Evolutionary conservation across 1,140 invertebrate genomes (phyloP), one percentile per base, ranked within the genome.

Genomic region (Drosophila ironensis): DNA sequence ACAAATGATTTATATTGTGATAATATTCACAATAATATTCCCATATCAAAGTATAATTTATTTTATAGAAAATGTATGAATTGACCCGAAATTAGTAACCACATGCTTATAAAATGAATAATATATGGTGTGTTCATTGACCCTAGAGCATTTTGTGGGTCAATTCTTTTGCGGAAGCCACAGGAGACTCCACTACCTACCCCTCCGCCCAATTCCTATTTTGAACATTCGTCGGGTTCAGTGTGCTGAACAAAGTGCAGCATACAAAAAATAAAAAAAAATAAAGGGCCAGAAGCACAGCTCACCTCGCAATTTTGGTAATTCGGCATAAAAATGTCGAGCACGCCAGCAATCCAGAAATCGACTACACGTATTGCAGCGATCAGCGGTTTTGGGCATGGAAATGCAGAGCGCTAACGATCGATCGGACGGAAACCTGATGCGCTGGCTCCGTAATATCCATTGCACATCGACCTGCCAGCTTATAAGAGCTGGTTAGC

Each of bases 271-370:
- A 20, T 27, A 11, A 30, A 30, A 40, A 46, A 33, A 27, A 24
- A 59, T 20, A 56, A 56, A 35, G 30, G 14, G 30, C 19, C 4
- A 22, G 37, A 19, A 57, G 20, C 47, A 19, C 12, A 35, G 20
- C 47, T 35, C 12, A 35, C 54, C 52, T 53, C 25, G 63, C 5
- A 67, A 72, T 72, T 84, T 80, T 84, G 48, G 66, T 54, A 75
- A 86, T 84, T 84, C 80, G 74, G 80, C 80, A 84, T 64, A 86
- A 84, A 78, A 80, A 80, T 84, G 56, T 75, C 67, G 74, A 84
- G 74, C 64, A 69, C 71, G 80, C 71, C 66, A 86, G 74, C 67
- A 78, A 74, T 11, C 9, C 48, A 59, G n/a, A 28, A 53, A 53
- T 14, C 16, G 56, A n/a, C 37, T 48, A 47, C n/a, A n/a, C n/a